A percentile compares a stretch with the other conserved stretches of the same genome.
These are phyloP conservation scores for Caenorhabditis remanei DNA, from an alignment of 1,140 invertebrate genomes.

Conservation along the genomic window DNA sequence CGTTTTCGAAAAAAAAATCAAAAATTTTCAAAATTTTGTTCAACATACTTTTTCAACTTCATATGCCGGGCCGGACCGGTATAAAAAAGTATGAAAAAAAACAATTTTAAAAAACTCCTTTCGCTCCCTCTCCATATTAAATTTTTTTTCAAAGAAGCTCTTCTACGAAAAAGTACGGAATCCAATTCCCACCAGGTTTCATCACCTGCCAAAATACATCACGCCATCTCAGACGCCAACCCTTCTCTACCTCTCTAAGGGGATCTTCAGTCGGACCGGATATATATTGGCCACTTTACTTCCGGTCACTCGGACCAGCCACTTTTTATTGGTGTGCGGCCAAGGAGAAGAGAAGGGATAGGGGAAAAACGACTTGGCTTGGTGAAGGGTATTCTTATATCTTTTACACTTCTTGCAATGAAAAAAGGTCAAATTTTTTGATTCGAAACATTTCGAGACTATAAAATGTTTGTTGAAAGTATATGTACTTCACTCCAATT, in stretches of 20 bases:
- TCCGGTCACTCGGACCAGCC: slow-evolving; percentile 37
- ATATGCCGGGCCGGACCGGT: too few relatives aligned
- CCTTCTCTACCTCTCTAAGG: background rate
- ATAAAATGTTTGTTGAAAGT: too few relatives aligned
- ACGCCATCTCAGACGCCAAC: background rate
- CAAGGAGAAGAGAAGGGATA: slow-evolving; percentile 15
- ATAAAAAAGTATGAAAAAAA: too few relatives aligned
- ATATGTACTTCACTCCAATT: background rate
- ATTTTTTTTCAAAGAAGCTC: too few relatives aligned
- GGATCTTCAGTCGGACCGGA: slow-evolving; percentile 5
- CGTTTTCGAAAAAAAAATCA: too few relatives aligned
- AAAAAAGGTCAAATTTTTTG: background rate
- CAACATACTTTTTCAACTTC: too few relatives aligned
- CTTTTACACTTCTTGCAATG: background rate
- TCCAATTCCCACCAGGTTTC: background rate
- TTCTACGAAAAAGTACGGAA: too few relatives aligned
- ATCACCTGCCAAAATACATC: background rate
- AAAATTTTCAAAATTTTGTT: too few relatives aligned
- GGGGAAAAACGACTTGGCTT: background rate
- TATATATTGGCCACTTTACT: slow-evolving; percentile 44
- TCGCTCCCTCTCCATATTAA: too few relatives aligned
- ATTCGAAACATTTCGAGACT: too few relatives aligned
- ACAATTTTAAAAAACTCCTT: too few relatives aligned
- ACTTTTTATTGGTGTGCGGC: slow-evolving; percentile 21
- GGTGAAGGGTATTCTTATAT: background rate